Percentiles rank a stretch among this genome's conserved stretches.
Conservation (phyloP, 1,140 invertebrate genomes). For the Drosophila repleta region DNA sequence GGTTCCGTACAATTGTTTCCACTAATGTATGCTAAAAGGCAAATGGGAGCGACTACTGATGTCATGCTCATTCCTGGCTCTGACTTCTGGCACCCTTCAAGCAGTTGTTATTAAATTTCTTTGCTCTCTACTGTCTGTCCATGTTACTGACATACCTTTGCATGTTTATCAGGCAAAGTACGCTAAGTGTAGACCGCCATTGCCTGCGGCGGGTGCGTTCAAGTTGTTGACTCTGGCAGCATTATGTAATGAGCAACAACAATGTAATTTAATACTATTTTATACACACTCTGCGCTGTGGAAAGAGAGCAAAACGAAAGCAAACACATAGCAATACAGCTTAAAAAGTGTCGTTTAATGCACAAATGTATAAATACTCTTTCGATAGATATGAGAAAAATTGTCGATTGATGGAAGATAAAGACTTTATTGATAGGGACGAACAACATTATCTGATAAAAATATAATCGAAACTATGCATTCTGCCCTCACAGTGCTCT, state of each 20-base stretch:
- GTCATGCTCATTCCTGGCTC: slow-evolving; percentile 14
- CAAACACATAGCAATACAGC: slow-evolving; percentile 22
- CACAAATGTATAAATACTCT: slow-evolving; percentile 21
- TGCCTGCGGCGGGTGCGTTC: slow-evolving; percentile 41
- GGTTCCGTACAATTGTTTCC: background rate
- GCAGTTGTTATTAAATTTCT: slow-evolving; percentile 4
- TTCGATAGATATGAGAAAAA: too few species aligned
- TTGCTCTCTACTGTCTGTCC: slow-evolving; percentile 10
- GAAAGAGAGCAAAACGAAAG: slow-evolving; percentile 44
- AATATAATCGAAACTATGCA: too few species aligned
- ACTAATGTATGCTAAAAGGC: slow-evolving; percentile 15
- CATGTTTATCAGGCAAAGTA: slow-evolving; percentile 35
- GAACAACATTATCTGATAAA: too few species aligned
- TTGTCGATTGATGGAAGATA: too few species aligned
- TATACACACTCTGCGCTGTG: slow-evolving; percentile 52
- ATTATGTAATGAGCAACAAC: slow-evolving; percentile 81
- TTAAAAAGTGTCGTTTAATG: slow-evolving; percentile 2
- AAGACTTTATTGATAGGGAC: too few species aligned
- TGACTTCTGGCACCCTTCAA: slow-evolving; percentile 9
- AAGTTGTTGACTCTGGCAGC: slow-evolving; percentile 70
- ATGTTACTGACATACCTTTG: slow-evolving; percentile 17
- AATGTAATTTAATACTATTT: slow-evolving; percentile 82
- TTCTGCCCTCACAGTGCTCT: too few species aligned
- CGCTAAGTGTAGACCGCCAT: slow-evolving; percentile 3
- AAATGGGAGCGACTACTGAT: slow-evolving; percentile 23